Evolutionary conservation across 2,113 vertebrate species (phyloP), one percentile per base, ranked within the genome.

Genomic region (Chlamydotis undulata): DNA sequence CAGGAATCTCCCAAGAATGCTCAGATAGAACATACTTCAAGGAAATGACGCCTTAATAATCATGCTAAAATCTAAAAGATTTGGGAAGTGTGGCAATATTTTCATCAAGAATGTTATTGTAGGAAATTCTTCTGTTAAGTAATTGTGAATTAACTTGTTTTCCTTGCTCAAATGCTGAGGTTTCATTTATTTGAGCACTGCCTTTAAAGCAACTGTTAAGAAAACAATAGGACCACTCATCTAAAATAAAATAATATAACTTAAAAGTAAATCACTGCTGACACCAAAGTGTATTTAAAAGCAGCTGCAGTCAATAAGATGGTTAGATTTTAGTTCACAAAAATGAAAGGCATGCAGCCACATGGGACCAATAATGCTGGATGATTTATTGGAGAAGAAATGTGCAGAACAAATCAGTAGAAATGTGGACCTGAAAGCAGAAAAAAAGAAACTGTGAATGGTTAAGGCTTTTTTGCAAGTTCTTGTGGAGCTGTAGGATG

Each of bases 191-290:
- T 80, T 93, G 79, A 84, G 41, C 14, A 15, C 24, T 85, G 70
- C 73, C 47, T 87, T 95, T 96, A 96, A 95, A 93, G 59, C 50
- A 92, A 41, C 74, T 82, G 26, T 94, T 96, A 88, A 45, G 60
- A 87, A 94, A 97, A 94, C 74, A 83, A 90, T 75, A 92, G 85
- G 87, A 56, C 61, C 18, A 12, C 81, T 95, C 82, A 82, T 47
- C 56, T 94, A 47, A 93, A 96, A 94, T 93, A 94, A 89, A 94
- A 91, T 67, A 94, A 93, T 83, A 64, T 81, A 87, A 96, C 95
- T 96, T 94, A 95, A 89, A 94, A 87, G 63, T 96, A 96, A 95
- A 97, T 97, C 87, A 92, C 35, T 85, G 83, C 63, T 96, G 94
- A 95, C 87, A 95, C 61, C 79, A 17, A 94, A 94, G 70, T 92